These are phyloP conservation scores for Anseranas semipalmata DNA, from an alignment of 2,113 vertebrate genomes.

Conservation along the genomic window DNA sequence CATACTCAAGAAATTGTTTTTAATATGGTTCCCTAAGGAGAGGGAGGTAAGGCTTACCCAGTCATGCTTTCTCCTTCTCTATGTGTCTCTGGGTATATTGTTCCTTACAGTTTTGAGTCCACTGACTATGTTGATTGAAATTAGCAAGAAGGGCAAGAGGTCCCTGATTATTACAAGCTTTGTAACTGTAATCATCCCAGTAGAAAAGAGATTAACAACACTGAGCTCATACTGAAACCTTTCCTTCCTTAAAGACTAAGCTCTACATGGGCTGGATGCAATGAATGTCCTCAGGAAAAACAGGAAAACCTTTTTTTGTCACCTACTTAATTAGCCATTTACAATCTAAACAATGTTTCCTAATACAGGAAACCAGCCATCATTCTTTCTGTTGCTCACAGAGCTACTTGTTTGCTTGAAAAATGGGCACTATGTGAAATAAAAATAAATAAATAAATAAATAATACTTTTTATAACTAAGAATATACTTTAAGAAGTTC, in stretches of 20 bases:
- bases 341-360: not conserved
- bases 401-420: not conserved
- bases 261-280: not conserved
- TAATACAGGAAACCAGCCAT: not conserved
- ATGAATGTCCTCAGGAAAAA: not conserved
- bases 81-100: not conserved
- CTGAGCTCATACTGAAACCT: not conserved
- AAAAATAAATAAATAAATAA: too few species aligned
- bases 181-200: not conserved
- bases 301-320: not conserved
- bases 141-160: not conserved
- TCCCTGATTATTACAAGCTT: not conserved
- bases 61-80: not conserved
- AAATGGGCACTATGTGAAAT: not conserved
- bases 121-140: not conserved
- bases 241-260: not conserved
- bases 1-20: not conserved
- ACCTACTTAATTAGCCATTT: not conserved
- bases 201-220: not conserved
- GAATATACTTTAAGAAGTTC: not conserved
- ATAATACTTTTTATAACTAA: not conserved
- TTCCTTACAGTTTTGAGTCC: not conserved
- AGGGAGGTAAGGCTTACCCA: fast-evolving
- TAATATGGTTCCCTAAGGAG: not conserved
- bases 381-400: not conserved